These are phyloP conservation scores for rabbit (Oryctolagus cuniculus) DNA, from an alignment of 2,113 vertebrate genomes.

Conservation along the genomic window mOryCun1.1 NC_091432.1:225616001-225616500, in stretches of 20 bases:
- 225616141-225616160: no score
- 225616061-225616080: not conserved
- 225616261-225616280: not conserved
- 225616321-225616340: not conserved
- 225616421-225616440: not conserved
- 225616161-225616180: not conserved
- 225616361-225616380: not conserved
- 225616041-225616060: not conserved
- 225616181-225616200: not conserved
- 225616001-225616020: no score
- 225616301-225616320: not conserved
- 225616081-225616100: no score
- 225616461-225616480: no score
- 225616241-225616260: not conserved
- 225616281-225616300: not conserved
- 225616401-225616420: not conserved
- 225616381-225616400: not conserved
- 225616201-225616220: constrained; percentile 4
- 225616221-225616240: not conserved
- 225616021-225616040: no score
- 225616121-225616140: not conserved
- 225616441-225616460: not conserved
- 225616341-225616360: not conserved
- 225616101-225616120: not conserved
- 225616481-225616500: no score